Percentiles rank a stretch among this genome's conserved stretches.
Conservation (phyloP, 2,888 invertebrate species). For the Drosophila heteroneura region DNA sequence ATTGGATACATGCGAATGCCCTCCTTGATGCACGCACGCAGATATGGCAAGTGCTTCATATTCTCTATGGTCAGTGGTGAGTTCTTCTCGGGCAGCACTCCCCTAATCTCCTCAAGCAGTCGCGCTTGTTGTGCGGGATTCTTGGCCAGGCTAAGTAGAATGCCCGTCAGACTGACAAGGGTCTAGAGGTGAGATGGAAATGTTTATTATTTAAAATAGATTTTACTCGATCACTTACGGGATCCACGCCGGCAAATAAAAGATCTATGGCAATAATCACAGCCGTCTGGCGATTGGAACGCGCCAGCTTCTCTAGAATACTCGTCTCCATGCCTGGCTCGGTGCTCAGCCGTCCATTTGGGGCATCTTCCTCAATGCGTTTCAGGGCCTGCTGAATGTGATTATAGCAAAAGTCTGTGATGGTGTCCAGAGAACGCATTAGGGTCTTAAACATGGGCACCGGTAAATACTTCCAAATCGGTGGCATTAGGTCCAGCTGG, state of each 20-base stretch:
- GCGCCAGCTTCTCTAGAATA: constrained; percentile 88
- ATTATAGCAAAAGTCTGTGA: constrained; percentile 75
- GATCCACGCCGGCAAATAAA: constrained; percentile 90
- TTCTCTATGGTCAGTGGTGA: constrained; percentile 85
- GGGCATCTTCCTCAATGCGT: constrained; percentile 71
- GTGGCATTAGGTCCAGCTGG: constrained; percentile 78
- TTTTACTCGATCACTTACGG: constrained; percentile 86
- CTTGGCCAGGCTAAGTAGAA: constrained; percentile 88
- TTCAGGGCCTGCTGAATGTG: constrained; percentile 83
- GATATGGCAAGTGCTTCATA: constrained; percentile 87
- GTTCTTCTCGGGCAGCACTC: constrained; percentile 84
- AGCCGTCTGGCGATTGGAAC: constrained; percentile 88
- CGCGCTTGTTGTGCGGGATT: constrained; percentile 88
- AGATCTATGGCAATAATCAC: constrained; percentile 90
- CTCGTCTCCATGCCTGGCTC: constrained; percentile 83
- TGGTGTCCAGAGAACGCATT: constrained; percentile 67
- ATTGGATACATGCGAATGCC: constrained; percentile 88
- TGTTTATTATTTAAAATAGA: rapidly evolving
- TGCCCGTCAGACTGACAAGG: constrained; percentile 86
- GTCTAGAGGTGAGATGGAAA: constrained; percentile 44
- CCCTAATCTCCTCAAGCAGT: constrained; percentile 87
- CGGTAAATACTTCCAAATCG: constrained; percentile 78
- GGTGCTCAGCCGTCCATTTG: constrained; percentile 70
- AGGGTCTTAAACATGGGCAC: constrained; percentile 73
- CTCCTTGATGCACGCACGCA: constrained; percentile 92